A percentile compares a stretch with the other conserved stretches of the same genome.
Conservation (phyloP, 2,113 vertebrate species). For the Amphiprion percula region DNA sequence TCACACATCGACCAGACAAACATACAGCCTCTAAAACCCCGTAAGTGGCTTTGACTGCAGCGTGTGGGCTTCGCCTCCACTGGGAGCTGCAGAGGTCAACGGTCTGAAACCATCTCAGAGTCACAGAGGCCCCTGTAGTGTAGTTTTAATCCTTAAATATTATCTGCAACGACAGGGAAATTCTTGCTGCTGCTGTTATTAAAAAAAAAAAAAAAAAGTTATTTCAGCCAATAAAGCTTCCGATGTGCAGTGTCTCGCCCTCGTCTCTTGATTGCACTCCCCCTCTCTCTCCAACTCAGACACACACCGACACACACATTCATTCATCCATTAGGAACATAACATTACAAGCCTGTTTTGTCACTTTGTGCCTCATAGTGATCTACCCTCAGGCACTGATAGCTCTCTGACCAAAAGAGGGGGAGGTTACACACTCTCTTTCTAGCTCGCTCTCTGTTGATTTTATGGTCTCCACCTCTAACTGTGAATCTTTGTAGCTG, state of each 20-base stretch:
- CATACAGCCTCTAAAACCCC: conserved; percentile 63
- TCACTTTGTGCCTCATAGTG: conserved; percentile 58
- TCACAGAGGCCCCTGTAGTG: conserved; percentile 10
- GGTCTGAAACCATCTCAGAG: conserved; percentile 35
- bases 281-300: conserved; percentile 1
- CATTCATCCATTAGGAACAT: conserved; percentile 62
- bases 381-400: conserved; percentile 65
- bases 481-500: conserved; percentile 36
- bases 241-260: conserved; percentile 5
- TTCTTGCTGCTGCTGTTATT: conserved; percentile 18
- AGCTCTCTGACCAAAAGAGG: conserved; percentile 52
- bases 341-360: conserved; percentile 64
- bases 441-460: conserved; percentile 38
- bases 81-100: conserved; percentile 62
- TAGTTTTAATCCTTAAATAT: conserved; percentile 53
- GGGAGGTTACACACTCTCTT: conserved; percentile 38
- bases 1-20: conserved; percentile 68
- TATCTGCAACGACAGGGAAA: not conserved
- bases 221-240: conserved; percentile 40
- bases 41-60: conserved; percentile 69
- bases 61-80: conserved; percentile 38
- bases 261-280: conserved; percentile 43
- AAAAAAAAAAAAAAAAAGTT: conserved; percentile 12
- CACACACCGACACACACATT: not conserved
- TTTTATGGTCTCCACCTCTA: conserved; percentile 40